Conservation (phyloP, 2,888 invertebrate genomes). For the Habrosyne pyritoides region DNA sequence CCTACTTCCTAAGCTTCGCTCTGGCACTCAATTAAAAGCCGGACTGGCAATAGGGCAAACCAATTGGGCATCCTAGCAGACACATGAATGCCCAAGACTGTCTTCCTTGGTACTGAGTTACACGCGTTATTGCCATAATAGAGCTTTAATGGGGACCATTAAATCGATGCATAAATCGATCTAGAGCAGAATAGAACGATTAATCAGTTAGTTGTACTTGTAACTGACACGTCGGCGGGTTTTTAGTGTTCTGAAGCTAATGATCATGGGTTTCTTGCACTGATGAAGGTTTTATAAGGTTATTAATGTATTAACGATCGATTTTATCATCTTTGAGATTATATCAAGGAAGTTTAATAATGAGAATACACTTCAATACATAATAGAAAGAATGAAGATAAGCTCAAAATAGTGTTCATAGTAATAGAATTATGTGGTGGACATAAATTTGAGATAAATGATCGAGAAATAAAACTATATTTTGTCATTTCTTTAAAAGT, state of each 20-base stretch:
- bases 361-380: not conserved
- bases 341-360: no score
- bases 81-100: slow-evolving; percentile 46
- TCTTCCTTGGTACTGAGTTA: slow-evolving; percentile 30
- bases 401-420: no score
- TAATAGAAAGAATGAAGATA: not conserved
- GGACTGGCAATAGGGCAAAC: slow-evolving; percentile 19
- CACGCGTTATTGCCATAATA: slow-evolving; percentile 54
- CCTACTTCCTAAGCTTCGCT: slow-evolving; percentile 17
- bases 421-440: no score
- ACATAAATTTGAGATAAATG: no score
- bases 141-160: slow-evolving; percentile 54
- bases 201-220: slow-evolving; percentile 45
- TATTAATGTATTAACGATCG: not conserved
- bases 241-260: not conserved
- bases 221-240: slow-evolving; percentile 17
- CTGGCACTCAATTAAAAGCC: slow-evolving; percentile 26
- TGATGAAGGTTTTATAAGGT: not conserved
- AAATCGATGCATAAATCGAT: slow-evolving; percentile 68
- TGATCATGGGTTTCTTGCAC: not conserved
- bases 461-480: not conserved
- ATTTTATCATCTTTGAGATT: not conserved
- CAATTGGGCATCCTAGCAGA: slow-evolving; percentile 26
- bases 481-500: not conserved
- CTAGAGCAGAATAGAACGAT: slow-evolving; percentile 60